Base-by-base conservation (phyloP, 2,113 vertebrate species). In the Xyrauchen texanus region DNA sequence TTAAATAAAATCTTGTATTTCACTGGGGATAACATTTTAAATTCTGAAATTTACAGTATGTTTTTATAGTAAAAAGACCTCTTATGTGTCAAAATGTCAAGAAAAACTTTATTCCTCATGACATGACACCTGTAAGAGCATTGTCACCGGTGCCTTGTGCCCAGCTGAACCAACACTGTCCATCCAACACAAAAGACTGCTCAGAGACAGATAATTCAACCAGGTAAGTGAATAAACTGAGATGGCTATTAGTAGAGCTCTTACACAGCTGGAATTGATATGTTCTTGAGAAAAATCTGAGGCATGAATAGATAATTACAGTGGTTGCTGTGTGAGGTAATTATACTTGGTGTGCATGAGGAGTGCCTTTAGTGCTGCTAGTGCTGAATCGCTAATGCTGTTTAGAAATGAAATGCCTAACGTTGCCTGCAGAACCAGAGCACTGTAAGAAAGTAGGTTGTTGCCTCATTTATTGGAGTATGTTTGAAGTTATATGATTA, bases 241-340 rank as follows among this genome's bases (percentile, higher is more conserved):
- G 16, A 2, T 77, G 45, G 63, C 80, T 57, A 7, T 10, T 47
- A 77, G 63, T 70, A 81, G 52, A 80, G 74, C 73, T 4, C 52
- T 81, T 60, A 44, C 15, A 77, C 55, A 76, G 81, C 75, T 92
- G 84, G 87, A 79, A 88, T 68, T 83, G 64, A 90, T 89, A 87
- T 78, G 81, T 87, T 78, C 75, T 83, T 77, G 84, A 79, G 2
- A 81, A 65, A 82, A 90, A 78, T 86, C 86, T 62, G 79, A 84
- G 85, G 81, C 88, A 81, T 76, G 84, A 87, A 88, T 82, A 87
- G 81, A 90, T 84, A 83, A 88, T 88, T 88, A 86, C 58, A 85
- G 84, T 86, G 81, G 81, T 85, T 42, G 82, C 49, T 79, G 82
- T 75, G 71, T 85, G 79, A 83, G 5, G 79, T 86, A 89, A 86